Evolutionary conservation across 2,113 vertebrate genomes (phyloP).

Genomic region (Indri indri): DNA sequence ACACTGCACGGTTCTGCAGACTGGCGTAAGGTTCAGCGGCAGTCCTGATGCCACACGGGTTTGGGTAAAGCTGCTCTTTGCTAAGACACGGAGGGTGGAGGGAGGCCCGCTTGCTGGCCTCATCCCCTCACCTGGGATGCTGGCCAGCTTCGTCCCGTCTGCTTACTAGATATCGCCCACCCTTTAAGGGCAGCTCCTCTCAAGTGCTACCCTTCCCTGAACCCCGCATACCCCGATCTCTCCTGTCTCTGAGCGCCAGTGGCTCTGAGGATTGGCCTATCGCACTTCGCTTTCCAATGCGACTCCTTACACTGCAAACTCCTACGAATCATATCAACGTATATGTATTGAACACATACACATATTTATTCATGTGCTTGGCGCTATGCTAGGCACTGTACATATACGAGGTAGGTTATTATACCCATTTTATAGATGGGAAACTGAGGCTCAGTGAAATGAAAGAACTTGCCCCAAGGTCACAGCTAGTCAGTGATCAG

Average conservation of each 20-base stretch:
- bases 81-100: not conserved
- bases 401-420: conserved; percentile 60
- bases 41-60: no score
- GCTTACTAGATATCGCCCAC: not conserved
- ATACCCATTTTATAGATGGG: conserved; percentile 58
- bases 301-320: not conserved
- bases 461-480: not conserved
- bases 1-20: fast-evolving
- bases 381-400: not conserved
- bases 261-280: not conserved
- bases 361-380: not conserved
- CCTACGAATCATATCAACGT: not conserved
- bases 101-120: not conserved
- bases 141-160: not conserved
- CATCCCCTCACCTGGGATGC: not conserved
- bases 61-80: not conserved
- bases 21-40: not conserved
- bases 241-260: not conserved
- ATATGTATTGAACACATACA: not conserved
- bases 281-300: no score
- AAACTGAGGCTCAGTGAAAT: conserved; percentile 45
- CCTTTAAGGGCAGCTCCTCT: not conserved
- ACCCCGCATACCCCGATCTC: not conserved
- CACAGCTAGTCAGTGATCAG: not conserved
- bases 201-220: not conserved